Conservation (phyloP, 1,140 invertebrate species). For the Bursaphelenchus mucronatus region DNA sequence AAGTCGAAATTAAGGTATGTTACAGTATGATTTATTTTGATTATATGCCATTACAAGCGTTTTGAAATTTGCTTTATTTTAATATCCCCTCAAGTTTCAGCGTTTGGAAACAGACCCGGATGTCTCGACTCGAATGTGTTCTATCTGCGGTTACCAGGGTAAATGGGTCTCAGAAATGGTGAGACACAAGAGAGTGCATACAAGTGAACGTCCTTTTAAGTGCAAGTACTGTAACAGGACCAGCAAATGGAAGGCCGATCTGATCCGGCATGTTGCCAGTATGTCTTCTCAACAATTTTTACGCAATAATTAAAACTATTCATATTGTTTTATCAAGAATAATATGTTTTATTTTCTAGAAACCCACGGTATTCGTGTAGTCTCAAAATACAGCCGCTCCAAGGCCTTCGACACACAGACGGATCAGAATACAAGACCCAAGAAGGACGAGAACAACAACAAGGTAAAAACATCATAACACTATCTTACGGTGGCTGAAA, state of each 20-base stretch:
- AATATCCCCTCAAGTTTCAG: constrained; percentile 35
- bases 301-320: background rate
- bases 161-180: constrained; percentile 61
- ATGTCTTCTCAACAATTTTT: constrained; percentile 22
- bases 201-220: constrained; percentile 59
- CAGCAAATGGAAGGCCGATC: constrained; percentile 60
- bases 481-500: background rate
- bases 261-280: constrained; percentile 60
- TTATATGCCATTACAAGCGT: background rate
- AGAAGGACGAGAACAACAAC: constrained; percentile 19
- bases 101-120: constrained; percentile 58
- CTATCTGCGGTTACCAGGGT: constrained; percentile 59
- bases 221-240: constrained; percentile 59
- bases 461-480: constrained; percentile 10
- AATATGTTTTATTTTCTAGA: constrained; percentile 42
- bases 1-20: constrained; percentile 55
- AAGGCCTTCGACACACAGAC: constrained; percentile 51
- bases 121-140: constrained; percentile 58
- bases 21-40: constrained; percentile 15
- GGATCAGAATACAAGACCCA: background rate
- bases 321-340: background rate
- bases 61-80: constrained; percentile 20
- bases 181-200: constrained; percentile 58
- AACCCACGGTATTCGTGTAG: constrained; percentile 60
- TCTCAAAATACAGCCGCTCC: constrained; percentile 57